A percentile compares a stretch with the other conserved stretches of the same genome.
These are phyloP conservation scores for Pantherophis guttatus DNA, from an alignment of 2,113 vertebrate species.

Conservation along the genomic window DNA sequence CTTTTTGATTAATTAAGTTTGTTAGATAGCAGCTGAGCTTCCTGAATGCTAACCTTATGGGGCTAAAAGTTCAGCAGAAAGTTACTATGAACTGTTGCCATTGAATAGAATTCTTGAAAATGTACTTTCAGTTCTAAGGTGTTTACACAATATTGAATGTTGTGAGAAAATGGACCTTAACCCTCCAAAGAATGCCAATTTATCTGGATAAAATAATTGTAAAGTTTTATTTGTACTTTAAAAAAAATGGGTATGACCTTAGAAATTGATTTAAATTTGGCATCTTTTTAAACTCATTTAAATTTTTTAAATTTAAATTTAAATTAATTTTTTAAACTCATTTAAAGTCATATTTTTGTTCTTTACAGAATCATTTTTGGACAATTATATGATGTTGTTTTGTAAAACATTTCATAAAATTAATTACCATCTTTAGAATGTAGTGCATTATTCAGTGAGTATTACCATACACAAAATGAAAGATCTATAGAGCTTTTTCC, in stretches of 20 bases:
- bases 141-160: slow-evolving; percentile 68
- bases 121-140: slow-evolving; percentile 54
- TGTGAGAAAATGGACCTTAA: slow-evolving; percentile 53
- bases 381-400: not conserved
- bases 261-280: slow-evolving; percentile 13
- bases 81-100: slow-evolving; percentile 77
- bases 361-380: not conserved
- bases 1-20: slow-evolving; percentile 97
- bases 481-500: not conserved
- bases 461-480: not conserved
- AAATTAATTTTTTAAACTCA: not conserved
- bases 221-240: slow-evolving; percentile 33
- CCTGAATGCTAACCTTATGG: slow-evolving; percentile 86
- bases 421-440: not conserved
- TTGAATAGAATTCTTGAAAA: slow-evolving; percentile 66
- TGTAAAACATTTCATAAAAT: not conserved
- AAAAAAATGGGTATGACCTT: slow-evolving; percentile 36
- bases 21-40: slow-evolving; percentile 93
- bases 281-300: slow-evolving; percentile 6
- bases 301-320: no score
- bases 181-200: slow-evolving; percentile 46
- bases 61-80: slow-evolving; percentile 82
- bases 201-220: slow-evolving; percentile 34
- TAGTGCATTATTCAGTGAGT: not conserved
- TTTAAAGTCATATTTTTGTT: not conserved